These are phyloP conservation scores for Trialeurodes vaporariorum DNA, from an alignment of 1,140 invertebrate species.

Conservation along the genomic window DNA sequence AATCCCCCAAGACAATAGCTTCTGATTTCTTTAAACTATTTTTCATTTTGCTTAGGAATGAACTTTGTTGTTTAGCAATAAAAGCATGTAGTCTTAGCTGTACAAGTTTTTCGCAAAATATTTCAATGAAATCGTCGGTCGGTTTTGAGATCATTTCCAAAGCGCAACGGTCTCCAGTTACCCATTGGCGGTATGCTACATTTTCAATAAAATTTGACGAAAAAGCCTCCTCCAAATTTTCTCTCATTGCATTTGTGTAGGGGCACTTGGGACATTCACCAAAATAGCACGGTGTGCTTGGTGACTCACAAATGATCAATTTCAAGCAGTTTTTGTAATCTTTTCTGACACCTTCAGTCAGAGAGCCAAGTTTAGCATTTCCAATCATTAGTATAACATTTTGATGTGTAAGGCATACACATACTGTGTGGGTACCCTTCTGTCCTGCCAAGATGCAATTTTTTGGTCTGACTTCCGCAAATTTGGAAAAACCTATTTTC, in stretches of 20 bases:
- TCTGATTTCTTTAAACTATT: constrained; percentile 20
- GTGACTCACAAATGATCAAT: background rate
- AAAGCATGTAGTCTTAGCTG: constrained; percentile 18
- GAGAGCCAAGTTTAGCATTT: background rate
- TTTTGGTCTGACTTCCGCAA: constrained; percentile 19
- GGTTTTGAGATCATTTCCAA: background rate
- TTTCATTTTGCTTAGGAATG: background rate
- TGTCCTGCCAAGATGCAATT: constrained; percentile 18
- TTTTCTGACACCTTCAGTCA: background rate
- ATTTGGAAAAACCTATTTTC: constrained; percentile 20
- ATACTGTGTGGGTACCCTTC: constrained; percentile 17
- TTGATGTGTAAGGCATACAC: constrained; percentile 19
- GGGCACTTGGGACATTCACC: background rate
- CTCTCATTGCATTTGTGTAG: background rate
- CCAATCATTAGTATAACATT: constrained; percentile 20
- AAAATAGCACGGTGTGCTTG: background rate
- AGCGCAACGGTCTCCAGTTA: background rate
- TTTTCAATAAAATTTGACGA: background rate
- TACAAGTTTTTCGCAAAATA: constrained; percentile 3
- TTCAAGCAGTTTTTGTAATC: background rate
- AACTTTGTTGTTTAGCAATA: constrained; percentile 21
- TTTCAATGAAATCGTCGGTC: background rate
- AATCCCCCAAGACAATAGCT: constrained; percentile 25
- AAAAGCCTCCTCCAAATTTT: background rate
- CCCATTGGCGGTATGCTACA: background rate